phyloP scores from a whole-genome alignment of 2,888 invertebrate genomes.

The Stegophylla sp. region DNA sequence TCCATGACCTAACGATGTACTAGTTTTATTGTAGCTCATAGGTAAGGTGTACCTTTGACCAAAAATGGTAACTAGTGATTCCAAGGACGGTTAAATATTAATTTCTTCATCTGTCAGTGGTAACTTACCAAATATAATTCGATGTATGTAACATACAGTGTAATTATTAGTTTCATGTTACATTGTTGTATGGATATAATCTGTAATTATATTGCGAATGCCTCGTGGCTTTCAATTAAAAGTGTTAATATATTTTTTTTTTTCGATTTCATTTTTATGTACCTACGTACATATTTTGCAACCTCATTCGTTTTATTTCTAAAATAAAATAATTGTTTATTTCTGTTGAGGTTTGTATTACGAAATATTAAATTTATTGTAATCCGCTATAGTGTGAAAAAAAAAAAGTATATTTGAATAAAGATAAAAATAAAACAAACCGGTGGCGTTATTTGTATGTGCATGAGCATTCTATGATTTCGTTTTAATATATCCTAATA shows the following conservation, averaged over 20 bases:
- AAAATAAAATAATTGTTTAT: no score
- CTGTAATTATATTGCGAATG: conserved; percentile 9
- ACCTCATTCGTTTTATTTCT: no score
- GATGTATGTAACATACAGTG: neutral
- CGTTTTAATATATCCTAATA: no score
- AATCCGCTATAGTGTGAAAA: no score
- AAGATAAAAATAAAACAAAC: no score
- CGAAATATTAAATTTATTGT: no score
- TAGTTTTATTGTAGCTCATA: neutral
- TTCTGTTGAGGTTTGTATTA: no score
- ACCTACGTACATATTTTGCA: neutral
- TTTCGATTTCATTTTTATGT: neutral
- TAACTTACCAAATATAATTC: neutral
- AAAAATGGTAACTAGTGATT: conserved; percentile 37
- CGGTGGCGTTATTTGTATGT: no score
- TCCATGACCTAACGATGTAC: conserved; percentile 8
- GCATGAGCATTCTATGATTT: no score
- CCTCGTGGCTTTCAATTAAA: neutral
- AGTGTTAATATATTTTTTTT: neutral
- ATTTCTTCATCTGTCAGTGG: conserved; percentile 18
- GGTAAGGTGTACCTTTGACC: conserved; percentile 17
- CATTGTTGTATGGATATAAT: neutral
- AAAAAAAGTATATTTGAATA: no score
- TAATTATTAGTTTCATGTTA: neutral
- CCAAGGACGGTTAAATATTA: conserved; percentile 32